These are phyloP conservation scores for Malacoctenus gilli DNA, from an alignment of 2,797 vertebrate genomes.

Conservation along the genomic window DNA sequence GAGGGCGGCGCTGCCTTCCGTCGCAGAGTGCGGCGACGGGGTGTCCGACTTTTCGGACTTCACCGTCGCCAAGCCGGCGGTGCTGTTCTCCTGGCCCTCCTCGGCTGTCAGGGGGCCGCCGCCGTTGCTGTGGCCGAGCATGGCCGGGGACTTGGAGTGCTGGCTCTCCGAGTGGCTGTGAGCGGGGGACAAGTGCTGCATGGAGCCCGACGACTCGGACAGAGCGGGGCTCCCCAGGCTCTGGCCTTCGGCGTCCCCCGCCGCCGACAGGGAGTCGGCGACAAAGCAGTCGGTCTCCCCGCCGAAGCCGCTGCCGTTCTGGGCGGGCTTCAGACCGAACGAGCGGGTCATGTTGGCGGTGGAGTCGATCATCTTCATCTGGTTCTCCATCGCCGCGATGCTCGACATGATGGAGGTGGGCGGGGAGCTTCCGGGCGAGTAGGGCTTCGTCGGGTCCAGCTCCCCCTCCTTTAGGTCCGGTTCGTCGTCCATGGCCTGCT, in stretches of 20 bases:
- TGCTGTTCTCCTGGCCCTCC: conserved; percentile 84
- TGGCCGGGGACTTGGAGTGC: conserved; percentile 89
- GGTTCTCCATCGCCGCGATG: conserved; percentile 97
- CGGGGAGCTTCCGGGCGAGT: conserved; percentile 86
- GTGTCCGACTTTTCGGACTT: conserved; percentile 97
- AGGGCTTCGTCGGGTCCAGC: conserved; percentile 85
- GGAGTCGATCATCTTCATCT: conserved; percentile 98
- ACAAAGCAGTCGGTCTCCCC: conserved; percentile 91
- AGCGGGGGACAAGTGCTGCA: conserved; percentile 91
- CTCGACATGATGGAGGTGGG: conserved; percentile 96
- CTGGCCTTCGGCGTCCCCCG: conserved; percentile 92
- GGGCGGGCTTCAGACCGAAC: conserved; percentile 84
- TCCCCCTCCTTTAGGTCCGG: conserved; percentile 84
- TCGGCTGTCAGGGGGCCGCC: conserved; percentile 74
- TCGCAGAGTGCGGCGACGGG: conserved; percentile 83
- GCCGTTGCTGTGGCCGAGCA: conserved; percentile 75
- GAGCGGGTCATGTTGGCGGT: conserved; percentile 88
- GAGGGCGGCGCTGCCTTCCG: conserved; percentile 90
- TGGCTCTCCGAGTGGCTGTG: conserved; percentile 92
- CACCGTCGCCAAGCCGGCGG: conserved; percentile 82
- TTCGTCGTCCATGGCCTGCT: conserved; percentile 95
- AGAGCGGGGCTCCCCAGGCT: conserved; percentile 93
- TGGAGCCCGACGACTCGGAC: conserved; percentile 94
- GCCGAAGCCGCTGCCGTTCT: conserved; percentile 84
- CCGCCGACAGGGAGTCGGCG: conserved; percentile 88